phyloP scores from a whole-genome alignment of 2,797 vertebrate species.

The Sus cebifrons region DNA sequence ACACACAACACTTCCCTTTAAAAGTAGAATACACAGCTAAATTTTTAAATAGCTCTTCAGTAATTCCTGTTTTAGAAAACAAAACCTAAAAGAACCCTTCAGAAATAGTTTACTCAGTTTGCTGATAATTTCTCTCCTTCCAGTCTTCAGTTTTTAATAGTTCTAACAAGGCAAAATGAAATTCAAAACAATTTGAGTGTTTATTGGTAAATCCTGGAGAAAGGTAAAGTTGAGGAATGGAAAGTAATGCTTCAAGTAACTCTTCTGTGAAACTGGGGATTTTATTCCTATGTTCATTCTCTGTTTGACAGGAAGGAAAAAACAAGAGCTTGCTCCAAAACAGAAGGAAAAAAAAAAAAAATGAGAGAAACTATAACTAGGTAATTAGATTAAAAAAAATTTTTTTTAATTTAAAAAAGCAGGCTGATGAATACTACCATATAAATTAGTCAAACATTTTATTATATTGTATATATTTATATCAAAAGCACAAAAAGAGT shows the following conservation, averaged over 20 bases:
- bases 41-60: constrained; percentile 55
- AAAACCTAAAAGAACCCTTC: constrained; percentile 8
- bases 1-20: constrained; percentile 19
- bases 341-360: neutral
- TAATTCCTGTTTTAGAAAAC: constrained; percentile 48
- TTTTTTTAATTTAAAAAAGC: neutral
- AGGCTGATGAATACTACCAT: constrained; percentile 72
- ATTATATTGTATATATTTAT: constrained; percentile 83
- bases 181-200: constrained; percentile 13
- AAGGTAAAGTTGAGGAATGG: neutral
- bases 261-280: constrained; percentile 19
- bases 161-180: constrained; percentile 64
- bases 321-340: constrained; percentile 61
- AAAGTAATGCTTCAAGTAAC: constrained; percentile 8
- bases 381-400: constrained; percentile 22
- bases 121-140: neutral
- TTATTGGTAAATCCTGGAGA: constrained; percentile 13
- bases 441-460: constrained; percentile 82
- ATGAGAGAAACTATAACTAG: neutral
- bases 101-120: constrained; percentile 35
- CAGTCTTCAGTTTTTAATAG: constrained; percentile 3
- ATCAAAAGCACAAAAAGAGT: constrained; percentile 82
- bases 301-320: constrained; percentile 46
- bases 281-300: constrained; percentile 31
- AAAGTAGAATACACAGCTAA: constrained; percentile 38